Conservation (phyloP, 92 coral and sea anemone genomes). For the Scolanthus callimorphus region DNA sequence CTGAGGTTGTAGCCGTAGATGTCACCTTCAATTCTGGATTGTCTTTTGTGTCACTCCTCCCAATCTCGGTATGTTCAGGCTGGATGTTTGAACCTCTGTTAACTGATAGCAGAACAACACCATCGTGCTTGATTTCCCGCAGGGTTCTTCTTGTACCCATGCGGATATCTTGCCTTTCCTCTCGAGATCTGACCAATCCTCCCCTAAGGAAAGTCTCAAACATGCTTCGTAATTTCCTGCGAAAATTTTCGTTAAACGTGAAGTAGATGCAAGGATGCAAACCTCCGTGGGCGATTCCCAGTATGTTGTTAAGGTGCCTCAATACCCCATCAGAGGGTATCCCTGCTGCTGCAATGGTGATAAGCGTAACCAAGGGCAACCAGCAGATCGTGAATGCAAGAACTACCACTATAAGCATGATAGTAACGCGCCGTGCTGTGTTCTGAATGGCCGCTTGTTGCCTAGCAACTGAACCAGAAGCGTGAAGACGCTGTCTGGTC, state of each 20-base stretch:
- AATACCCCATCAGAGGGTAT: background rate
- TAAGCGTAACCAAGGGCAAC: slow-evolving; percentile 4
- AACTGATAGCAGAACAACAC: background rate
- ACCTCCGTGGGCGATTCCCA: background rate
- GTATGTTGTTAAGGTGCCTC: background rate
- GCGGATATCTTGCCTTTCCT: too few species aligned
- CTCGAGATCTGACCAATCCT: background rate
- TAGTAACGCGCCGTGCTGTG: background rate
- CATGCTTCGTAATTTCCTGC: background rate
- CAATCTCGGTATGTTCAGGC: too few species aligned
- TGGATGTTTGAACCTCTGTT: too few species aligned
- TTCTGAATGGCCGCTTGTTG: background rate
- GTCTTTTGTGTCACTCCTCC: too few species aligned
- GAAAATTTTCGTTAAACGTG: slow-evolving; percentile 1
- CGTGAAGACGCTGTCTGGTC: background rate
- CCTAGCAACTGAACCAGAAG: background rate
- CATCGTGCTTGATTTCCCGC: background rate
- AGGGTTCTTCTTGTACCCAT: too few species aligned
- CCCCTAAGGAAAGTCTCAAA: background rate
- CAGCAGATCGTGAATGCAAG: background rate
- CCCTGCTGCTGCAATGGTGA: background rate
- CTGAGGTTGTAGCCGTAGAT: too few species aligned
- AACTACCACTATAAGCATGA: background rate
- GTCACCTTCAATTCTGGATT: too few species aligned
- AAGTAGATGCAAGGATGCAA: background rate